Conservation (phyloP, 2,888 invertebrate genomes). For the Campopleginae sp. region DNA sequence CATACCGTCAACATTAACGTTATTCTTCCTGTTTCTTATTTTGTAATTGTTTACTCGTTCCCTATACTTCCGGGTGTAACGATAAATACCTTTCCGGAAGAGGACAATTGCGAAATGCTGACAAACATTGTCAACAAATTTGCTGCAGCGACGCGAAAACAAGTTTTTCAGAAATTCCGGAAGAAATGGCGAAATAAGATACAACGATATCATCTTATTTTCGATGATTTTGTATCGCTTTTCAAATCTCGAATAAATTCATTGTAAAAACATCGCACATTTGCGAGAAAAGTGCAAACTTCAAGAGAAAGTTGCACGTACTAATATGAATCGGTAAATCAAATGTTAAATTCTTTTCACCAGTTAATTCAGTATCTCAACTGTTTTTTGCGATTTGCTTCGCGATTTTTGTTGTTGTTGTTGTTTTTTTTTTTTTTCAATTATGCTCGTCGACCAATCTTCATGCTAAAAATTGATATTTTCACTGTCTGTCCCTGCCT, state of each 20-base stretch:
- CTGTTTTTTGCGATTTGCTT: neutral
- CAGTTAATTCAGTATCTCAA: neutral
- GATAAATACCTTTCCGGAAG: neutral
- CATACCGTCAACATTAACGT: slow-evolving; percentile 11
- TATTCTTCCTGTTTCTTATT: neutral
- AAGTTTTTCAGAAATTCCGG: neutral
- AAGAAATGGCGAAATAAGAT: neutral
- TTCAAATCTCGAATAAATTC: neutral
- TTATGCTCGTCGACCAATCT: neutral
- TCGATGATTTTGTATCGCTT: neutral
- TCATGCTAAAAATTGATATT: neutral
- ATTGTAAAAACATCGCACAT: neutral
- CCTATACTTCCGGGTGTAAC: neutral
- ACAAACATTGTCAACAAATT: neutral
- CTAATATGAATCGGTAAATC: neutral
- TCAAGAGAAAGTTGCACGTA: neutral
- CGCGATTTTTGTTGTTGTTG: neutral
- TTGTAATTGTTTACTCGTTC: neutral
- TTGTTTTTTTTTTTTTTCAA: neutral
- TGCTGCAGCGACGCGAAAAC: neutral
- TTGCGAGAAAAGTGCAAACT: neutral
- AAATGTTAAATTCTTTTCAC: neutral
- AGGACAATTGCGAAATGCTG: neutral
- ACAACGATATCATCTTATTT: neutral
- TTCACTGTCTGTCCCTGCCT: no score